Conservation (phyloP, 2,113 vertebrate species). For the Hydrochoerus hydrochaeris region DNA sequence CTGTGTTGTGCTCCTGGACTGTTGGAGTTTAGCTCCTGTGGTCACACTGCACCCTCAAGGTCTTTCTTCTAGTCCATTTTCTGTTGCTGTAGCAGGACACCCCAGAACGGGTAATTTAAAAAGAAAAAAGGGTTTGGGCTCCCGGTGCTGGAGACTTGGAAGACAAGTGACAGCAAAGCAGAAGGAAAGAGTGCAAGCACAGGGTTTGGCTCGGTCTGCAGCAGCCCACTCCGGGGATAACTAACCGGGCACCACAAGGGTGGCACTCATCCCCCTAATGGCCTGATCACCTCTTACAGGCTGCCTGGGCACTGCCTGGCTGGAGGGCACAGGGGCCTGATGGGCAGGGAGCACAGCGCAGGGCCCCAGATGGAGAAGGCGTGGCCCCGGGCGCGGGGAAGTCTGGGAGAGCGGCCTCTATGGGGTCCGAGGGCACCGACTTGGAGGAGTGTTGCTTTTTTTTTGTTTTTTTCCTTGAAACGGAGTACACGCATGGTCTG, state of each 20-base stretch:
- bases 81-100: background rate
- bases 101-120: background rate
- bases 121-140: background rate
- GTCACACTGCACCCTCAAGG: background rate
- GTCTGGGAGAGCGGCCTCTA: fast-evolving
- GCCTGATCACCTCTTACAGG: background rate
- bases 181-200: too few relatives aligned
- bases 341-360: constrained; percentile 86
- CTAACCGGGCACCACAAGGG: background rate
- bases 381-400: constrained; percentile 78
- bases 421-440: background rate
- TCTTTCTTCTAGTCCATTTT: background rate
- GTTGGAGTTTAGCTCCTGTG: fast-evolving
- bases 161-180: background rate
- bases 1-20: background rate
- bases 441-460: background rate
- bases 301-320: constrained; percentile 86
- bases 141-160: background rate
- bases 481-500: background rate
- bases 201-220: background rate
- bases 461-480: background rate
- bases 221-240: background rate
- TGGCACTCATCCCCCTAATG: fast-evolving
- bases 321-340: constrained; percentile 90
- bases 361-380: constrained; percentile 78